phyloP scores from a whole-genome alignment of 2,113 vertebrate genomes.

The Gymnarchus niloticus region DNA sequence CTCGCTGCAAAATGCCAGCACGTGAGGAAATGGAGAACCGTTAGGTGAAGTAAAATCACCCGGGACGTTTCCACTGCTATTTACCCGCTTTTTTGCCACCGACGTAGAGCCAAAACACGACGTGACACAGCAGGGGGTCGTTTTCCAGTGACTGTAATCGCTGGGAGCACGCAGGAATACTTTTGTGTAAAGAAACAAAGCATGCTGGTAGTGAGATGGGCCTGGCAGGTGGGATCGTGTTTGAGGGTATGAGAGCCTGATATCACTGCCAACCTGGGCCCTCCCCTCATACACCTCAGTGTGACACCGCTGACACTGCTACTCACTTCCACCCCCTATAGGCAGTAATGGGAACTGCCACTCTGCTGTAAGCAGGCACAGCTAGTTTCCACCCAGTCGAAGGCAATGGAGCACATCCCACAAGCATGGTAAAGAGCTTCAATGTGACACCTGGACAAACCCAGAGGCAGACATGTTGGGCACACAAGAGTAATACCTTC shows the following conservation, averaged over 20 bases:
- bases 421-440: background rate
- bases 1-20: background rate
- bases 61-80: background rate
- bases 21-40: background rate
- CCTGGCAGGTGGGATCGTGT: constrained; percentile 7
- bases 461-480: background rate
- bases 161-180: background rate
- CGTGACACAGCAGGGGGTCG: background rate
- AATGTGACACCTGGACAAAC: background rate
- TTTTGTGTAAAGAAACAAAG: background rate
- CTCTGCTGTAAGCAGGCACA: background rate
- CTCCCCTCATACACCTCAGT: background rate
- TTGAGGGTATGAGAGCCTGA: background rate
- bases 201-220: background rate
- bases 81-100: background rate
- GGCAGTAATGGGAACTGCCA: background rate
- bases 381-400: background rate
- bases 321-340: constrained; percentile 2
- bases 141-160: too few relatives aligned
- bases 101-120: background rate
- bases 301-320: background rate
- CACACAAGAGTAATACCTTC: background rate
- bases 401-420: background rate
- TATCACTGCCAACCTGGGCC: background rate
- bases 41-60: background rate